Evolutionary conservation across 2,797 vertebrate genomes (phyloP).

Genomic region (Sarcoramphus papa): DNA sequence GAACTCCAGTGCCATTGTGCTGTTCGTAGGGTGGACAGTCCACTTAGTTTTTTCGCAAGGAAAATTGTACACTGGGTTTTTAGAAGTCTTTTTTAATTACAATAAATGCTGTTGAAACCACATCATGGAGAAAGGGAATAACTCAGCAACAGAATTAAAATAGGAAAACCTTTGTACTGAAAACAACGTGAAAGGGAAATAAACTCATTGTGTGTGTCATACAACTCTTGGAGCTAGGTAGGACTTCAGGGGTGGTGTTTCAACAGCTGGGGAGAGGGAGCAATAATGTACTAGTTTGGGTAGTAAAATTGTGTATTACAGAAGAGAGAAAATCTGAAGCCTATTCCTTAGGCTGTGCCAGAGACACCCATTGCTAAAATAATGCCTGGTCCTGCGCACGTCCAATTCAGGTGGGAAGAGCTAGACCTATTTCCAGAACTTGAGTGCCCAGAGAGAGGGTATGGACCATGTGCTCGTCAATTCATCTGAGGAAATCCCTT

Average conservation of each 20-base stretch:
- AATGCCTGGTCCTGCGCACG: rapidly evolving
- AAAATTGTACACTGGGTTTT: background rate
- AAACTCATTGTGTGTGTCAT: rapidly evolving
- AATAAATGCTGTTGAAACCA: background rate
- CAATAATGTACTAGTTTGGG: background rate
- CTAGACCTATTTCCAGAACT: background rate
- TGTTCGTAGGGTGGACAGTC: background rate
- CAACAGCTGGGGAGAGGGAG: background rate
- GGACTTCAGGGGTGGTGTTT: background rate
- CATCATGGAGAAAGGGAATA: background rate
- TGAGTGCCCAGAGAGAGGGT: background rate
- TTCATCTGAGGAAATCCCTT: background rate
- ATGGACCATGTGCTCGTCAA: rapidly evolving
- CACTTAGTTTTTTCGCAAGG: background rate
- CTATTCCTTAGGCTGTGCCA: background rate
- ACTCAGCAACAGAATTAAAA: background rate
- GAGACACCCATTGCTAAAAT: background rate
- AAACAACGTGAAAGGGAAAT: background rate
- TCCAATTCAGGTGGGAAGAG: background rate
- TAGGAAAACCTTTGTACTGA: background rate
- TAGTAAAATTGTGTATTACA: background rate
- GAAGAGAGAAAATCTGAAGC: background rate
- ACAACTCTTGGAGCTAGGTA: background rate
- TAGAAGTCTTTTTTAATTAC: background rate
- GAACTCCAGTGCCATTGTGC: background rate